phyloP scores from a whole-genome alignment of 2,888 invertebrate genomes.

The Odontocolon sp. region DNA sequence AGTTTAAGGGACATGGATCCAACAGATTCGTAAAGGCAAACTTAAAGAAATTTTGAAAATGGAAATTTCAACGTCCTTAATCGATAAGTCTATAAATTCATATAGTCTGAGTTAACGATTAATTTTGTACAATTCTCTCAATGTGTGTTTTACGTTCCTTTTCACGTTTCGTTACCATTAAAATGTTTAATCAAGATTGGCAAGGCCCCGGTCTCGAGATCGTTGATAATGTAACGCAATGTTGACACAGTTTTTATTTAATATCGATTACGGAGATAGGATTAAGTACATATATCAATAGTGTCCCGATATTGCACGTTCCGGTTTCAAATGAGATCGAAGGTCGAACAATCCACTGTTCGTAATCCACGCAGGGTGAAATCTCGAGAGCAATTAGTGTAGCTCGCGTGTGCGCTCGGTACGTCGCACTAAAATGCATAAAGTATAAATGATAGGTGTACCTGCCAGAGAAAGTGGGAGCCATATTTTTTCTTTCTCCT shows the following conservation, averaged over 20 bases:
- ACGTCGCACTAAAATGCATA: slow-evolving; percentile 14
- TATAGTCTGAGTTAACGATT: too few relatives aligned
- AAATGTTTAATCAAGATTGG: slow-evolving; percentile 1
- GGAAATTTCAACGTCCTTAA: too few relatives aligned
- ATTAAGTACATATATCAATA: background rate
- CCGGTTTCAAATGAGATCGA: slow-evolving; percentile 53
- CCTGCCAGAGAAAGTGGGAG: slow-evolving; percentile 50
- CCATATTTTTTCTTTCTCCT: slow-evolving; percentile 27
- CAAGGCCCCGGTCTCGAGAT: slow-evolving; percentile 22
- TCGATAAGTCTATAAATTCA: too few relatives aligned
- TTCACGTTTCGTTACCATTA: slow-evolving; percentile 5
- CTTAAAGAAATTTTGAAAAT: too few relatives aligned
- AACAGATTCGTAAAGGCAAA: too few relatives aligned
- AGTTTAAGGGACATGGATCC: too few relatives aligned
- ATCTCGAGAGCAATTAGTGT: slow-evolving; percentile 47
- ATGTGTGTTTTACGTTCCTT: background rate
- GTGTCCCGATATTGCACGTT: slow-evolving; percentile 2
- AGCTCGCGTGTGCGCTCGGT: slow-evolving; percentile 20
- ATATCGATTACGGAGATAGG: slow-evolving; percentile 38
- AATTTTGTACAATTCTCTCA: too few relatives aligned
- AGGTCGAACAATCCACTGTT: slow-evolving; percentile 48
- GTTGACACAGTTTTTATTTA: slow-evolving; percentile 43
- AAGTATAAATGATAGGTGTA: slow-evolving; percentile 21
- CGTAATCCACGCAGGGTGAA: slow-evolving; percentile 22
- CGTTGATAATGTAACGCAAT: slow-evolving; percentile 36